Evolutionary conservation across 2,888 invertebrate species (phyloP).

Genomic region (Acrobasis suavella): DNA sequence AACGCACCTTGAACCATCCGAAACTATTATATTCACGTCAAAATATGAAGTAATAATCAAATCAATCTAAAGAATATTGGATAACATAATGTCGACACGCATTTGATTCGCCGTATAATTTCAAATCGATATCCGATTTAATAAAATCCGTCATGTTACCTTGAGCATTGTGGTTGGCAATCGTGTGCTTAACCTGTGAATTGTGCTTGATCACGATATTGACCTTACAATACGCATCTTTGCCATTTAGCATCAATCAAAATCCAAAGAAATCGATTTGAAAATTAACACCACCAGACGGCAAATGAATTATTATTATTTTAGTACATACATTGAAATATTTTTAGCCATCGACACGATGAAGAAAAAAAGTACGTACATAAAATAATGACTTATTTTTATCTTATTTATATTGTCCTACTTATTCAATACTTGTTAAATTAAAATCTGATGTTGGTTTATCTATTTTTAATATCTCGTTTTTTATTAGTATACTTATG

Average conservation of each 20-base stretch:
- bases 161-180: constrained; percentile 10
- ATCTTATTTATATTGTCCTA: no score
- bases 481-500: no score
- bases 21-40: constrained; percentile 15
- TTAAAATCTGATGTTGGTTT: no score
- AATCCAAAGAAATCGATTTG: not conserved
- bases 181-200: constrained; percentile 9
- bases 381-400: no score
- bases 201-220: constrained; percentile 16
- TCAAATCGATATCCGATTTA: constrained; percentile 26
- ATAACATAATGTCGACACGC: constrained; percentile 26
- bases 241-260: constrained; percentile 17
- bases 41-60: constrained; percentile 26
- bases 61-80: constrained; percentile 25
- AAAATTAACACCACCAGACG: not conserved
- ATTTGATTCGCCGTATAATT: constrained; percentile 21
- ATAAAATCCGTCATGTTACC: constrained; percentile 23
- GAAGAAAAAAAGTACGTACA: no score
- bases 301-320: not conserved
- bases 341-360: no score
- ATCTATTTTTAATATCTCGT: no score
- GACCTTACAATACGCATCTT: constrained; percentile 12
- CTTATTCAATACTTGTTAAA: no score
- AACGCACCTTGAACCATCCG: constrained; percentile 17
- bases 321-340: not conserved